Percentiles rank a stretch among this genome's conserved stretches.
Conservation (phyloP, 35 echinoderm and acorn worm genomes). For the Holothuria glaberrima region DNA sequence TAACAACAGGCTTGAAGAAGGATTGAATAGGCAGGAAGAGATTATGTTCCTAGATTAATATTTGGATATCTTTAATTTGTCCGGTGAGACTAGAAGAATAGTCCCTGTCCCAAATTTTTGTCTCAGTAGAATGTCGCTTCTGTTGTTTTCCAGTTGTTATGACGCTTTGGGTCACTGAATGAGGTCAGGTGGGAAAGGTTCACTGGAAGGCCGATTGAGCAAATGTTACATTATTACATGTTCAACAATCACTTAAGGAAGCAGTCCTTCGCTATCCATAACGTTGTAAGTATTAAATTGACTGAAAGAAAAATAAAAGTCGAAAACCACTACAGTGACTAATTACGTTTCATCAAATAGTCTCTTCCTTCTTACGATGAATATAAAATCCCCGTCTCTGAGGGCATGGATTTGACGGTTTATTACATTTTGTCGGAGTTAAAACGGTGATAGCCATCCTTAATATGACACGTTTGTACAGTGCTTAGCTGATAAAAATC, state of each 20-base stretch:
- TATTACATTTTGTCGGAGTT: no score
- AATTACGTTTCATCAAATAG: neutral
- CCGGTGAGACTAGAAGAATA: slow-evolving; percentile 23
- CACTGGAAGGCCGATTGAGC: slow-evolving; percentile 23
- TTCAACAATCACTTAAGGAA: slow-evolving; percentile 1
- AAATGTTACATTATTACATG: slow-evolving; percentile 25
- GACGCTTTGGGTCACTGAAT: slow-evolving; percentile 16
- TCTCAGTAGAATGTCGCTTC: neutral
- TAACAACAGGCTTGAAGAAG: slow-evolving; percentile 15
- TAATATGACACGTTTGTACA: no score
- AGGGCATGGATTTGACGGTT: no score
- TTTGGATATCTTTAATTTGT: slow-evolving; percentile 52
- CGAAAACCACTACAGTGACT: no score
- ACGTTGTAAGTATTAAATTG: no score
- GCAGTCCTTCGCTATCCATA: no score
- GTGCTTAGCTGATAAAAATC: no score
- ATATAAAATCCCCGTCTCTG: no score
- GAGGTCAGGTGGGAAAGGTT: slow-evolving; percentile 4
- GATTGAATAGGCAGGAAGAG: slow-evolving; percentile 16
- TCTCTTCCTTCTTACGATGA: slow-evolving; percentile 6
- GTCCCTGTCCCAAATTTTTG: slow-evolving; percentile 22
- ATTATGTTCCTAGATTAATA: slow-evolving; percentile 40
- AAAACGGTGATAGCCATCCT: no score
- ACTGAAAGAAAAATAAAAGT: no score
- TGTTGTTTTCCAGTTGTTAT: slow-evolving; percentile 40